Conservation (phyloP, 2,113 vertebrate species). For the Pomatostomus ruficeps region DNA sequence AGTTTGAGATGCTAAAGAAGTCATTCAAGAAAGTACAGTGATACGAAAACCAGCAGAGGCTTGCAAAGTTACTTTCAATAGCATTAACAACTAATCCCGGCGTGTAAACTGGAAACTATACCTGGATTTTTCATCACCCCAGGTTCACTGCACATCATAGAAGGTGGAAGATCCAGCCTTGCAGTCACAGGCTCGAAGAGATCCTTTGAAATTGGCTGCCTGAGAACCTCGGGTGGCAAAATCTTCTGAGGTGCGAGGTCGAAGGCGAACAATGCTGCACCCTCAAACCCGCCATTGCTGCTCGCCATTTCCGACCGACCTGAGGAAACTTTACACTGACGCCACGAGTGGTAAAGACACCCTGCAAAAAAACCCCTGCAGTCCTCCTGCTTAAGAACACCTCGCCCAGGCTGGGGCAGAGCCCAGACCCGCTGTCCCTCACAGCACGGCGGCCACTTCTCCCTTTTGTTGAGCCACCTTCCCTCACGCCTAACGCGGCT, state of each 20-base stretch:
- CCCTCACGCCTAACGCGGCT: accelerated
- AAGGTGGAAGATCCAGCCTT: background rate
- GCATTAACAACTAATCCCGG: background rate
- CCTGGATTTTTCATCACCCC: constrained; percentile 33
- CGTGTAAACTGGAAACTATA: background rate
- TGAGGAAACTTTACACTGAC: background rate
- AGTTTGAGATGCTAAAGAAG: accelerated
- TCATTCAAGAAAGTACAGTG: accelerated
- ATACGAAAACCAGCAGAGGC: background rate
- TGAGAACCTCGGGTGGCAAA: background rate
- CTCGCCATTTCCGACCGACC: constrained; percentile 9
- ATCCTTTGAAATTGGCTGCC: accelerated
- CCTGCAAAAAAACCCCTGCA: accelerated
- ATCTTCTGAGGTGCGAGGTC: constrained; percentile 36
- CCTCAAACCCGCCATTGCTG: background rate
- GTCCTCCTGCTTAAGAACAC: background rate
- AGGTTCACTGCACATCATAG: background rate
- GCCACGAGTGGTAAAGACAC: accelerated
- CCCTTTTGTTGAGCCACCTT: accelerated
- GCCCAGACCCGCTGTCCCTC: accelerated
- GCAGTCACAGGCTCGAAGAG: background rate
- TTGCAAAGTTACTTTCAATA: background rate
- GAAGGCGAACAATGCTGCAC: constrained; percentile 7
- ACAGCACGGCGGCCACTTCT: background rate
- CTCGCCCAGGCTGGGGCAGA: accelerated